Conservation (phyloP, 2,888 invertebrate genomes). For the Scaptomyza tumidula region DNA sequence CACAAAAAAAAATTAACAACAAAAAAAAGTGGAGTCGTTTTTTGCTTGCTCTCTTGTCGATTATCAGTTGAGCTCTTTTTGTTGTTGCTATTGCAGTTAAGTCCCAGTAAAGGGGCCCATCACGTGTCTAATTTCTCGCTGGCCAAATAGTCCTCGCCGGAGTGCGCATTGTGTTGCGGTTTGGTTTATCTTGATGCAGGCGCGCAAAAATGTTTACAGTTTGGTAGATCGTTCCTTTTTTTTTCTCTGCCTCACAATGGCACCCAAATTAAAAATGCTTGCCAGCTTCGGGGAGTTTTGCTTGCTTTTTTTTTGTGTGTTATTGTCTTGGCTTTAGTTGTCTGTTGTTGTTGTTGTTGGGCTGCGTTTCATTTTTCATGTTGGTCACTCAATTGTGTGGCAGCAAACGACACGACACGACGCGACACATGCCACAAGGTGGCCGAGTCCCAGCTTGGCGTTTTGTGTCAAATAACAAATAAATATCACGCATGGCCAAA, state of each 20-base stretch:
- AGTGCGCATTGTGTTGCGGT: constrained; percentile 65
- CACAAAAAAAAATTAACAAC: not conserved
- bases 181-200: constrained; percentile 74
- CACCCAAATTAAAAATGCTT: constrained; percentile 72
- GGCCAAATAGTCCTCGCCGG: constrained; percentile 73
- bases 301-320: constrained; percentile 18
- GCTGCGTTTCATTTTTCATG: constrained; percentile 73
- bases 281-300: constrained; percentile 29
- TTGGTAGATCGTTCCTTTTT: constrained; percentile 56
- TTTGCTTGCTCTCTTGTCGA: constrained; percentile 30
- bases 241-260: constrained; percentile 54
- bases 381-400: constrained; percentile 79
- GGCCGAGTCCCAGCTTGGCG: constrained; percentile 21
- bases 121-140: constrained; percentile 78
- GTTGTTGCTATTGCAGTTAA: constrained; percentile 39
- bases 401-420: constrained; percentile 25
- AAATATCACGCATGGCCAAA: constrained; percentile 80
- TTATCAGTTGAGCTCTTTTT: constrained; percentile 63
- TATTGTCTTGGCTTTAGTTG: constrained; percentile 17
- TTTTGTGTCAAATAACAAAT: constrained; percentile 81
- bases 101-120: constrained; percentile 44
- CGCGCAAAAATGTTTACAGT: constrained; percentile 79
- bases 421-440: constrained; percentile 76
- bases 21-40: constrained; percentile 44
- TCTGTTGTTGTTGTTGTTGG: constrained; percentile 14